phyloP scores from a whole-genome alignment of 2,888 invertebrate species.

The Branchellion lobata region DNA sequence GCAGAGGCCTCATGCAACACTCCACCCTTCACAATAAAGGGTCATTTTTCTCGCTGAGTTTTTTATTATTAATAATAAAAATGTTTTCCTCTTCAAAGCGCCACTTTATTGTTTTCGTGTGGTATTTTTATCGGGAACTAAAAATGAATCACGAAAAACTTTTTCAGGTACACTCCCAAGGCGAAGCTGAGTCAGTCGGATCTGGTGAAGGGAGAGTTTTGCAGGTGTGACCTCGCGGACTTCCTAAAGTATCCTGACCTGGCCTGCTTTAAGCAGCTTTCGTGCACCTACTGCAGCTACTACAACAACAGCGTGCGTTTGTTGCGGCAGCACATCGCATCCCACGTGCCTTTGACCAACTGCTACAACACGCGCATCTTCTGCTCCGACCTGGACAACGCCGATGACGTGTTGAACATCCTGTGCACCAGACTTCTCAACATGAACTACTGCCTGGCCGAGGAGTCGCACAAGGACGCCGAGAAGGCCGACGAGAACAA shows the following conservation, averaged over 20 bases:
- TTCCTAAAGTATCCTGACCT: slow-evolving; percentile 24
- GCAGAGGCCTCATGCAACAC: slow-evolving; percentile 79
- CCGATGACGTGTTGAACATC: slow-evolving; percentile 20
- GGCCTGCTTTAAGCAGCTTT: slow-evolving; percentile 38
- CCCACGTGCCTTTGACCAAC: slow-evolving; percentile 41
- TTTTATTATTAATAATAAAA: too few species aligned
- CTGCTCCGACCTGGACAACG: slow-evolving; percentile 15
- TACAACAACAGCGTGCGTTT: slow-evolving; percentile 24
- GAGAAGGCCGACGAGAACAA: neutral
- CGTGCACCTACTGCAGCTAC: slow-evolving; percentile 41
- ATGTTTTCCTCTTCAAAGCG: neutral
- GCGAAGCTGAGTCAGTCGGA: slow-evolving; percentile 1
- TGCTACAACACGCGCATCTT: slow-evolving; percentile 18
- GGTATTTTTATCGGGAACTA: neutral
- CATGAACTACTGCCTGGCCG: slow-evolving; percentile 30
- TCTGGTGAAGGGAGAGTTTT: slow-evolving; percentile 31
- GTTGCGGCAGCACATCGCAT: slow-evolving; percentile 42
- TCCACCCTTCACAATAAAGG: slow-evolving; percentile 70
- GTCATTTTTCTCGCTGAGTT: too few species aligned
- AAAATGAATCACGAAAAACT: neutral
- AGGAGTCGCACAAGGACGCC: neutral
- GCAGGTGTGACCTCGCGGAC: slow-evolving; percentile 33
- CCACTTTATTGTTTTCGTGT: neutral
- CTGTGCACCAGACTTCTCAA: slow-evolving; percentile 39
- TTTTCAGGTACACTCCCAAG: slow-evolving; percentile 16